A percentile compares a stretch with the other conserved stretches of the same genome.
phyloP scores from a whole-genome alignment of 2,888 invertebrate species.

The Itoplectis maculator region DNA sequence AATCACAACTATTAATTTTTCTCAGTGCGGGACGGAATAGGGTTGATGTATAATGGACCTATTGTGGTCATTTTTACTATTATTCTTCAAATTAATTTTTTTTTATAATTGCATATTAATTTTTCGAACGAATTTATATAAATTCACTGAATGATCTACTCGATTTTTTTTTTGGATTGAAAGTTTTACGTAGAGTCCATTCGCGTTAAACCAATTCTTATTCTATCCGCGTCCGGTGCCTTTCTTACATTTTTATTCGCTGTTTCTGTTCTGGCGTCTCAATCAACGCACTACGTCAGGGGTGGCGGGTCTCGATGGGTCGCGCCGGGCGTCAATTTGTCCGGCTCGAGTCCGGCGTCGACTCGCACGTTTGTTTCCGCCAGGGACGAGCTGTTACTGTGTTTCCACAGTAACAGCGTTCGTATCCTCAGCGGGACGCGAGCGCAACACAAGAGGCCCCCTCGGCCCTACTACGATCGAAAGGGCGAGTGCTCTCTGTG shows the following conservation, averaged over 20 bases:
- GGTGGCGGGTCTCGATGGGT: slow-evolving; percentile 10
- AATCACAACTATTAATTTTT: too few species aligned
- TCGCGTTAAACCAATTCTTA: background rate
- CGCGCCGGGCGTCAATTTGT: slow-evolving; percentile 80
- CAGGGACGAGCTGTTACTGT: slow-evolving; percentile 78
- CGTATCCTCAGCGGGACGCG: slow-evolving; percentile 65
- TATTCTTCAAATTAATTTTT: too few species aligned
- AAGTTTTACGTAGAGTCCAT: background rate
- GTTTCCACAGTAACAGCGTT: background rate
- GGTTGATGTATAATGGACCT: too few species aligned
- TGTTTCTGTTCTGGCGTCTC: background rate
- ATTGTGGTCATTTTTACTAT: too few species aligned
- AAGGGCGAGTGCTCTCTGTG: slow-evolving; percentile 43
- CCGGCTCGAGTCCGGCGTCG: slow-evolving; percentile 71
- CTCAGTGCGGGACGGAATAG: too few species aligned
- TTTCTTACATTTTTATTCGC: slow-evolving; percentile 6
- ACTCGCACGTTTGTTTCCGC: slow-evolving; percentile 78
- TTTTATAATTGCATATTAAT: too few species aligned
- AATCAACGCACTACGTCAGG: slow-evolving; percentile 6
- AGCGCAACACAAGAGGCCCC: slow-evolving; percentile 77
- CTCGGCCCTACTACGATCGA: slow-evolving; percentile 66
- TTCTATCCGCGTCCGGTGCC: background rate
- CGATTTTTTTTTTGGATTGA: too few species aligned
- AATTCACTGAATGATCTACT: too few species aligned
- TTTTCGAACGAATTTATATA: too few species aligned